These are phyloP conservation scores for Drosophila ochracea DNA, from an alignment of 2,888 invertebrate species.

Conservation along the genomic window DNA sequence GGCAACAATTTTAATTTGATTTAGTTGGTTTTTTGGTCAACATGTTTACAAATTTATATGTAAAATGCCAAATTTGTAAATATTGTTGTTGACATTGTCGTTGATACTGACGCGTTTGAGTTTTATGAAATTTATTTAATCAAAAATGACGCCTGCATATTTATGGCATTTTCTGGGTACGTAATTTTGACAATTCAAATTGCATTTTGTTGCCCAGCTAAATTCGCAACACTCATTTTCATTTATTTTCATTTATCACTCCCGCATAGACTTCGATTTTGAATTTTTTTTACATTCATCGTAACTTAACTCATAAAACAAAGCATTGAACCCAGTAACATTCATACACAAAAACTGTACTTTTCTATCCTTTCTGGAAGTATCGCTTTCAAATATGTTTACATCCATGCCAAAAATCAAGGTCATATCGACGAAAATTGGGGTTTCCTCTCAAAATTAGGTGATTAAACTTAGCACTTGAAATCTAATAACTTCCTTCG, in stretches of 20 bases:
- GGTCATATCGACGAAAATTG: neutral
- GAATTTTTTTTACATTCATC: neutral
- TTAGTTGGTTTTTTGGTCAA: neutral
- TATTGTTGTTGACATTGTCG: conserved; percentile 3
- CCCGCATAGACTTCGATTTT: neutral
- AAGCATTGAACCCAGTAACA: neutral
- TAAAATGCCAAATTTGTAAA: conserved; percentile 34
- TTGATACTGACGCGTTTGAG: neutral
- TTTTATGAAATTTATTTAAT: conserved; percentile 5
- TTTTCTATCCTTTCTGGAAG: neutral
- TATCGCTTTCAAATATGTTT: neutral
- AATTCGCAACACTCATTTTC: neutral
- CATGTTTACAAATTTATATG: conserved; percentile 2
- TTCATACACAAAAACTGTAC: neutral
- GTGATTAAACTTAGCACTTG: neutral
- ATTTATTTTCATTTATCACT: neutral
- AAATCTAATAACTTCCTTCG: neutral
- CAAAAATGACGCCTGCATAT: conserved; percentile 43
- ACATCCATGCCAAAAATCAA: neutral
- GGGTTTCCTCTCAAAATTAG: neutral
- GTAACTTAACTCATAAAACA: neutral
- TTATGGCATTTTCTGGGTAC: conserved; percentile 34
- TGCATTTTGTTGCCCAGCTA: neutral
- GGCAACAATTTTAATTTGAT: conserved; percentile 11
- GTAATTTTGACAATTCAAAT: conserved; percentile 1